These are phyloP conservation scores for Drosophila meridiana DNA, from an alignment of 2,888 invertebrate species.

Conservation along the genomic window DNA sequence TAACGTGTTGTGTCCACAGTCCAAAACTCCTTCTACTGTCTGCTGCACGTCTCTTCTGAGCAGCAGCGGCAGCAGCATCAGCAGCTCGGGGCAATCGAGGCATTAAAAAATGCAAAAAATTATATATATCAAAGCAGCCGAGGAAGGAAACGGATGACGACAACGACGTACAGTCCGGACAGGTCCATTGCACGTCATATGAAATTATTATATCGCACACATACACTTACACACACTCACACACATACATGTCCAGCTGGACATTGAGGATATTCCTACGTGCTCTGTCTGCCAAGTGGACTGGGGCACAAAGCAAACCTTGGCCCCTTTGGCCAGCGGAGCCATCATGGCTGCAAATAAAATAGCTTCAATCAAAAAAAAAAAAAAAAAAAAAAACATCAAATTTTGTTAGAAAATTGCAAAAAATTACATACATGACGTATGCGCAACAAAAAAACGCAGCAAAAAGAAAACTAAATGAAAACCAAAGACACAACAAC, in stretches of 20 bases:
- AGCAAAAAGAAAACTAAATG: slow-evolving; percentile 10
- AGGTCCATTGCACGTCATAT: slow-evolving; percentile 74
- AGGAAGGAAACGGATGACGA: slow-evolving; percentile 50
- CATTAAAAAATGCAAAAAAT: slow-evolving; percentile 81
- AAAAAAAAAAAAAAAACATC: slow-evolving; percentile 57
- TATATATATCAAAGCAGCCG: slow-evolving; percentile 79
- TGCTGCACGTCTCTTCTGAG: slow-evolving; percentile 20
- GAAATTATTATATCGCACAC: slow-evolving; percentile 77
- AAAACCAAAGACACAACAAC: slow-evolving; percentile 37
- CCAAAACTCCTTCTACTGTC: slow-evolving; percentile 7
- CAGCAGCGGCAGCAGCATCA: background rate
- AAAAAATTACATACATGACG: slow-evolving; percentile 77
- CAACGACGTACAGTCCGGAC: slow-evolving; percentile 37
- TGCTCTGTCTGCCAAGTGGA: slow-evolving; percentile 68
- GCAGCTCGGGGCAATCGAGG: slow-evolving; percentile 70
- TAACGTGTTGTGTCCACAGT: slow-evolving; percentile 44
- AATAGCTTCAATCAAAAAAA: slow-evolving; percentile 62
- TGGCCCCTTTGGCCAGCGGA: slow-evolving; percentile 36
- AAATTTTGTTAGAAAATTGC: slow-evolving; percentile 79
- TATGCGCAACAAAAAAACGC: slow-evolving; percentile 51
- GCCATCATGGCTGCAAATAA: slow-evolving; percentile 62
- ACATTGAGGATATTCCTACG: slow-evolving; percentile 74
- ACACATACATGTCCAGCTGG: slow-evolving; percentile 42
- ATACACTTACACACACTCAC: slow-evolving; percentile 29
- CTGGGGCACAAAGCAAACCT: slow-evolving; percentile 43